Conservation (phyloP, 2,113 vertebrate species). For the Pseudorasbora parva region DNA sequence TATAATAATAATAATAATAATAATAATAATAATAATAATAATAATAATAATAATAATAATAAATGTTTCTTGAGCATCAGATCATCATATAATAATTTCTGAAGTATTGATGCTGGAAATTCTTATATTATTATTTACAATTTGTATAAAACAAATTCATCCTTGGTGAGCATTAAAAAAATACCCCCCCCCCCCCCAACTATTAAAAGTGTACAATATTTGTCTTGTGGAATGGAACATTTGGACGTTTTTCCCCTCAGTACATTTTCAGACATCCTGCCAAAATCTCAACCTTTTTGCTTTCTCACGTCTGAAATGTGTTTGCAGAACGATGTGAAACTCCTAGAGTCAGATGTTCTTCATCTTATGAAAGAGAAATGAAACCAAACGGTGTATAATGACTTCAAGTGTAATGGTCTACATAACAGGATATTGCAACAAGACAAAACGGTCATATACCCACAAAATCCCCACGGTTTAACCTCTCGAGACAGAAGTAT, state of each 20-base stretch:
- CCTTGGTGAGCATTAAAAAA: too few relatives aligned
- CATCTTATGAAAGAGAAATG: not conserved
- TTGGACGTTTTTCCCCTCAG: not conserved
- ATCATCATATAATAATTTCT: too few relatives aligned
- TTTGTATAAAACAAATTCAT: not conserved
- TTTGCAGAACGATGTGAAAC: not conserved
- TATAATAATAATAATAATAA: too few relatives aligned
- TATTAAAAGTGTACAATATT: not conserved
- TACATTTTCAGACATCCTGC: not conserved
- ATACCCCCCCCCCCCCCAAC: too few relatives aligned
- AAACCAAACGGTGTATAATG: not conserved
- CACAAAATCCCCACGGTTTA: not conserved
- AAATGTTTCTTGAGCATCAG: too few relatives aligned
- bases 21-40: too few relatives aligned
- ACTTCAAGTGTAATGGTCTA: not conserved
- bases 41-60: too few relatives aligned
- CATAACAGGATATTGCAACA: not conserved
- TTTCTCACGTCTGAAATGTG: not conserved
- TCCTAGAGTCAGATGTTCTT: not conserved
- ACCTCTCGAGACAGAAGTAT: not conserved
- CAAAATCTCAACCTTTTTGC: not conserved
- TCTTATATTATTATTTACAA: too few relatives aligned
- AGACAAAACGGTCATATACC: not conserved
- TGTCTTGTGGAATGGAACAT: not conserved
- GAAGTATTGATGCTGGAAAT: too few relatives aligned